Conservation (phyloP, 2,888 invertebrate genomes). For the Phaonia tiefii region DNA sequence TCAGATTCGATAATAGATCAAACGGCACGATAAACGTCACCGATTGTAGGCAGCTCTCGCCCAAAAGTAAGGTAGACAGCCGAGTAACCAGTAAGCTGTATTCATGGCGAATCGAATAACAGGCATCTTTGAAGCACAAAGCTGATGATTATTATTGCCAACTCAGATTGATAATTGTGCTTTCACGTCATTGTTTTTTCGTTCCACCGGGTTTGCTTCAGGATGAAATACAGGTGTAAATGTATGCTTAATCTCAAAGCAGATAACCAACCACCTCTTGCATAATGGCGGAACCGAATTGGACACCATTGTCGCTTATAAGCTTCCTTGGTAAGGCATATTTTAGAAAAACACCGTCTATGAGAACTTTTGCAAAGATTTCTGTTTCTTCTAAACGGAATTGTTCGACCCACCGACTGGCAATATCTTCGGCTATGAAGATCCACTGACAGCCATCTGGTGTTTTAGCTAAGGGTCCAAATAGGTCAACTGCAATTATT, state of each 20-base stretch:
- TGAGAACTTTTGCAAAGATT: constrained; percentile 23
- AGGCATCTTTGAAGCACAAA: constrained; percentile 69
- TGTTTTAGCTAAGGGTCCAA: constrained; percentile 52
- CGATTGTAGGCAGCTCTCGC: no score
- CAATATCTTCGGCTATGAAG: constrained; percentile 33
- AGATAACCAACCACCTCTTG: constrained; percentile 71
- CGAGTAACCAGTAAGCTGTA: constrained; percentile 37
- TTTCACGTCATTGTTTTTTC: constrained; percentile 41
- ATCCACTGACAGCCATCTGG: constrained; percentile 41
- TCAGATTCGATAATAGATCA: no score
- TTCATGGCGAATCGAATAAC: constrained; percentile 69
- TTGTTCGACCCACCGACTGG: constrained; percentile 55
- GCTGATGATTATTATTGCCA: constrained; percentile 22
- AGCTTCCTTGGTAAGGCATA: constrained; percentile 29
- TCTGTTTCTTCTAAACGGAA: constrained; percentile 31
- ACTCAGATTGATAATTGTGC: constrained; percentile 32
- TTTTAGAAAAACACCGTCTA: constrained; percentile 33
- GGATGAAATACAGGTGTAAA: constrained; percentile 75
- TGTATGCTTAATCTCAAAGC: constrained; percentile 43
- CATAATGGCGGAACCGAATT: constrained; percentile 69
- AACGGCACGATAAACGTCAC: no score
- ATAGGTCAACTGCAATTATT: constrained; percentile 57
- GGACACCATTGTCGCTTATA: constrained; percentile 33
- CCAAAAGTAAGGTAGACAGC: no score
- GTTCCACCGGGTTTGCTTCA: constrained; percentile 74